These are phyloP conservation scores for Drosophila lacteicornis DNA, from an alignment of 1,140 invertebrate genomes.

Conservation along the genomic window DNA sequence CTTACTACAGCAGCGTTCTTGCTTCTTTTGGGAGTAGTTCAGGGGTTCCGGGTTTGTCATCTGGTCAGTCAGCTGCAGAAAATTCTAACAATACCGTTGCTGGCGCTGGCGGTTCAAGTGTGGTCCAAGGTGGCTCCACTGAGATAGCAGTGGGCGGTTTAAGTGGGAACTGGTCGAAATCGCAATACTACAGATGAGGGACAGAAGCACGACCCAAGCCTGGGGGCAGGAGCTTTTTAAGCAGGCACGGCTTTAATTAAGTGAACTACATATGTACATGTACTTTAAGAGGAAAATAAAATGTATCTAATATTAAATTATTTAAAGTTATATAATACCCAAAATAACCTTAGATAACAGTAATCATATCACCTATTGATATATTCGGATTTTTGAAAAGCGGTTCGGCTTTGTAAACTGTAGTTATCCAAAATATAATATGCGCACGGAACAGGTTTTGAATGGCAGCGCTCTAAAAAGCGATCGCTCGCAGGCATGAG, in stretches of 20 bases:
- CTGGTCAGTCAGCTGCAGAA: not conserved
- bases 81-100: constrained; percentile 1
- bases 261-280: constrained; percentile 33
- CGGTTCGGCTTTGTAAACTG: no score
- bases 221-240: constrained; percentile 27
- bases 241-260: constrained; percentile 43
- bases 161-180: constrained; percentile 58
- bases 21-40: constrained; percentile 70
- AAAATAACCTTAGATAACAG: not conserved
- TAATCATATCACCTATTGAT: not conserved
- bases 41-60: not conserved
- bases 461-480: no score
- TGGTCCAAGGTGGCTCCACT: constrained; percentile 13
- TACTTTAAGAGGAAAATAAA: constrained; percentile 41
- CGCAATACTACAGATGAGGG: constrained; percentile 65
- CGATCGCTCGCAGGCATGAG: no score
- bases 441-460: no score
- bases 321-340: not conserved
- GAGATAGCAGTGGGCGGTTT: constrained; percentile 37
- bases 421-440: no score
- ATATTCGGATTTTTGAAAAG: not conserved
- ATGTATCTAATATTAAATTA: constrained; percentile 4
- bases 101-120: constrained; percentile 16
- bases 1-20: constrained; percentile 80
- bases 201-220: not conserved